phyloP scores from a whole-genome alignment of 2,888 invertebrate genomes.

The Spilosoma lubricipeda region DNA sequence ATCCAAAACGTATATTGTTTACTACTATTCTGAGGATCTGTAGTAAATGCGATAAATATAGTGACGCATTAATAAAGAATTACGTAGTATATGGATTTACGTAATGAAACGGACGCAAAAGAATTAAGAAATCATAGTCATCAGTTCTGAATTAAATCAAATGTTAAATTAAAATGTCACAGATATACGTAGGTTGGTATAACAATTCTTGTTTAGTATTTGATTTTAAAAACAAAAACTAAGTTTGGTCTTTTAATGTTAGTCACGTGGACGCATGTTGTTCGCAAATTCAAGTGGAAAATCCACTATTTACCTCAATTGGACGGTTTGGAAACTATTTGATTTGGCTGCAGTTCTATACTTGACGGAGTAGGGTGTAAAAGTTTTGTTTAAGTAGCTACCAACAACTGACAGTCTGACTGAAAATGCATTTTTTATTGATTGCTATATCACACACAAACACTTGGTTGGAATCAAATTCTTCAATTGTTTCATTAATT shows the following conservation, averaged over 20 bases:
- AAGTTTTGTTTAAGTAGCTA: neutral
- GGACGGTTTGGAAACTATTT: neutral
- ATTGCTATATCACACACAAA: neutral
- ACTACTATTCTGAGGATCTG: conserved; percentile 26
- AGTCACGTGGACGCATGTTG: neutral
- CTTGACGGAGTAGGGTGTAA: neutral
- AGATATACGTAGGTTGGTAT: neutral
- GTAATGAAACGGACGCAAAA: conserved; percentile 27
- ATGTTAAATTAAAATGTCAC: neutral
- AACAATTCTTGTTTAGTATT: neutral
- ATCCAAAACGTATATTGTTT: conserved; percentile 26
- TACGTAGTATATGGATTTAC: conserved; percentile 29
- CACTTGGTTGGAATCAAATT: neutral
- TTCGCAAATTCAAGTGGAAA: neutral
- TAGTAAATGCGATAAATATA: conserved; percentile 12
- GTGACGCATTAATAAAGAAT: conserved; percentile 40
- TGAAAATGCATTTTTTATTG: neutral
- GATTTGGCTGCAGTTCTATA: neutral
- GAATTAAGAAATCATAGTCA: conserved; percentile 29
- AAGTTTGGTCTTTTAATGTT: neutral
- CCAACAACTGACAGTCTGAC: neutral
- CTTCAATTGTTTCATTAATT: neutral
- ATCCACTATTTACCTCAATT: neutral
- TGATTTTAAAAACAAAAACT: neutral
- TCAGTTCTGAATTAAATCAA: conserved; percentile 2